phyloP scores from a whole-genome alignment of 2,797 vertebrate species.

The Nyctibius grandis region DNA sequence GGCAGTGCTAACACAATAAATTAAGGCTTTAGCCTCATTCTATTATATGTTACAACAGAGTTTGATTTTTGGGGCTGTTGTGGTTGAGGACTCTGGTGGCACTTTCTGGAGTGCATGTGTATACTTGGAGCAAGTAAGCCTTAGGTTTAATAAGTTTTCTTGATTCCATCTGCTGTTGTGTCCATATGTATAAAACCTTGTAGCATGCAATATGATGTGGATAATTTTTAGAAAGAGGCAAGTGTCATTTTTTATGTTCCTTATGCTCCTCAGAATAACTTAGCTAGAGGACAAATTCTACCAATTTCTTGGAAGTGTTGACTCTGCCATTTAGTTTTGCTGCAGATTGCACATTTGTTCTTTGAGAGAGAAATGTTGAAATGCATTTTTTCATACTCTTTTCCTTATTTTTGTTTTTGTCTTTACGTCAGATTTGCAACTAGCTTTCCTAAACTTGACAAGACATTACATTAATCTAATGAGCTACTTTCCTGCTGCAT shows the following conservation, averaged over 20 bases:
- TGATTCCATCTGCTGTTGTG: background rate
- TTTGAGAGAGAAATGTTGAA: conserved; percentile 22
- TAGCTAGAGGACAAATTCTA: background rate
- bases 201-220: background rate
- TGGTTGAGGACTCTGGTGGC: background rate
- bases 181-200: background rate
- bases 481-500: conserved; percentile 13
- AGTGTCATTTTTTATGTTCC: background rate
- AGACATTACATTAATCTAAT: background rate
- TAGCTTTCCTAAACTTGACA: conserved; percentile 1
- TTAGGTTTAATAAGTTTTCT: background rate
- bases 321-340: conserved; percentile 2
- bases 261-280: conserved; percentile 1
- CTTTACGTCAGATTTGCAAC: conserved; percentile 3
- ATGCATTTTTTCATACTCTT: background rate
- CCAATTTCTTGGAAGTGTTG: background rate
- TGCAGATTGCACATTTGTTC: conserved; percentile 13
- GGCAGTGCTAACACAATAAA: background rate
- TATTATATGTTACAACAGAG: background rate
- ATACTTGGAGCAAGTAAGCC: background rate
- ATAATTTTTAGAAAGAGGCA: conserved; percentile 4
- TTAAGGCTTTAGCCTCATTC: background rate
- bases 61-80: background rate
- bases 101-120: conserved; percentile 29
- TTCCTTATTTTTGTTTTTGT: background rate